phyloP scores from a whole-genome alignment of 2,888 invertebrate species.

The Carcina quercana region DNA sequence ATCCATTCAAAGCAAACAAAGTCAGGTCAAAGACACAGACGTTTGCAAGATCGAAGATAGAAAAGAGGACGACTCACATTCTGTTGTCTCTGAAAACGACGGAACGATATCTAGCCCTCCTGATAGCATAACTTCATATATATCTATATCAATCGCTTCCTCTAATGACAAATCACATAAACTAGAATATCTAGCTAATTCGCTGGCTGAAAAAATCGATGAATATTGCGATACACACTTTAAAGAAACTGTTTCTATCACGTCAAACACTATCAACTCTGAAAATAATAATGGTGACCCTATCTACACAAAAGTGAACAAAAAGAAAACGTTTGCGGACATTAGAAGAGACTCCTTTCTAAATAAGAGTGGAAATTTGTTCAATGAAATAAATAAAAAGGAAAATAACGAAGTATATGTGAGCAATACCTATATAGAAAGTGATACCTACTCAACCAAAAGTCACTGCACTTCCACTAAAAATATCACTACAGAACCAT shows the following conservation, averaged over 20 bases:
- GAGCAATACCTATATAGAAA: constrained; percentile 56
- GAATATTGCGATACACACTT: constrained; percentile 68
- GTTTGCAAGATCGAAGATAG: constrained; percentile 23
- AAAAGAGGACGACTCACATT: constrained; percentile 42
- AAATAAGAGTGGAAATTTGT: constrained; percentile 48
- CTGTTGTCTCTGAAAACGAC: constrained; percentile 63
- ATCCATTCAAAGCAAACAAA: constrained; percentile 35
- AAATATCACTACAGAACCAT: constrained; percentile 68
- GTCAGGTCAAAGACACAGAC: constrained; percentile 25
- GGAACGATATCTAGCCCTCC: constrained; percentile 63
- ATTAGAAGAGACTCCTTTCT: constrained; percentile 51
- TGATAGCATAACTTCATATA: constrained; percentile 69
- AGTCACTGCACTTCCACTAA: constrained; percentile 54
- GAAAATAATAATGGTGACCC: constrained; percentile 49
- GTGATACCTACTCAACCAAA: constrained; percentile 51
- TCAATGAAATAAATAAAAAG: constrained; percentile 45
- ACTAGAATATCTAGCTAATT: constrained; percentile 66
- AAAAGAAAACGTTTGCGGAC: constrained; percentile 73
- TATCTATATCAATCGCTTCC: constrained; percentile 67
- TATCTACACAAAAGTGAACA: constrained; percentile 61
- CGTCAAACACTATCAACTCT: constrained; percentile 35
- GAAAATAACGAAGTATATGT: constrained; percentile 52
- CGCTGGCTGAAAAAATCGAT: constrained; percentile 68
- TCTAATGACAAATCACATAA: constrained; percentile 65
- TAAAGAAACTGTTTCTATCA: constrained; percentile 44